Conservation (phyloP, 2,113 vertebrate species). For the Ictidomys tridecemlineatus region DNA sequence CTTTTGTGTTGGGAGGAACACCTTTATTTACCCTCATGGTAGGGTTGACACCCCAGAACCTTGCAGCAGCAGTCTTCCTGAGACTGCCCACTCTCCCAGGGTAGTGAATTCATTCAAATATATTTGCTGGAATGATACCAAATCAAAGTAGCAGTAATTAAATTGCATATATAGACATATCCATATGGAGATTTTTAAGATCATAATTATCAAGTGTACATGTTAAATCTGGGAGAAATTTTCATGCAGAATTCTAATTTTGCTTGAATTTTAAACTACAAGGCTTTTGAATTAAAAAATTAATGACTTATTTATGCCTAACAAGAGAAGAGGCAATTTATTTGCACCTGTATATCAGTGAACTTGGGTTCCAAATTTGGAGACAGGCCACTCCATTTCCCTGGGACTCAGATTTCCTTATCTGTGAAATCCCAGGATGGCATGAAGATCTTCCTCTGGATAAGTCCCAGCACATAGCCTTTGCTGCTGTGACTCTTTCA, state of each 20-base stretch:
- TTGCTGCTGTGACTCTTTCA: neutral
- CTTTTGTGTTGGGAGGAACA: neutral
- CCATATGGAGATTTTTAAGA: neutral
- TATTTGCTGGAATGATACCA: neutral
- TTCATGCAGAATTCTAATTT: neutral
- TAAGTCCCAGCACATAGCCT: rapidly evolving
- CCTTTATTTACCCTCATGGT: neutral
- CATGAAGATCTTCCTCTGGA: neutral
- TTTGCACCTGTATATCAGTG: neutral
- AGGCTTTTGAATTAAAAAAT: slow-evolving; percentile 25
- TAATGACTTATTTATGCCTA: neutral
- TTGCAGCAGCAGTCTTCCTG: rapidly evolving
- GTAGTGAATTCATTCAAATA: neutral
- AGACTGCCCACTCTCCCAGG: neutral
- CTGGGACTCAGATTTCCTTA: neutral
- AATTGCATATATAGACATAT: neutral
- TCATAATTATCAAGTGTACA: neutral
- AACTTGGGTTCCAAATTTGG: neutral
- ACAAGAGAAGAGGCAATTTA: neutral
- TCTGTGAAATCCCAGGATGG: neutral
- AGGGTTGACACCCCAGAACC: neutral
- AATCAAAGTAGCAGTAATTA: neutral
- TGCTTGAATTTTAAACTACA: neutral
- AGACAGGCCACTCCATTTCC: neutral
- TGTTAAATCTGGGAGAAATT: neutral